These are phyloP conservation scores for Acromyrmex heyeri DNA, from an alignment of 1,140 invertebrate genomes.

Conservation along the genomic window DNA sequence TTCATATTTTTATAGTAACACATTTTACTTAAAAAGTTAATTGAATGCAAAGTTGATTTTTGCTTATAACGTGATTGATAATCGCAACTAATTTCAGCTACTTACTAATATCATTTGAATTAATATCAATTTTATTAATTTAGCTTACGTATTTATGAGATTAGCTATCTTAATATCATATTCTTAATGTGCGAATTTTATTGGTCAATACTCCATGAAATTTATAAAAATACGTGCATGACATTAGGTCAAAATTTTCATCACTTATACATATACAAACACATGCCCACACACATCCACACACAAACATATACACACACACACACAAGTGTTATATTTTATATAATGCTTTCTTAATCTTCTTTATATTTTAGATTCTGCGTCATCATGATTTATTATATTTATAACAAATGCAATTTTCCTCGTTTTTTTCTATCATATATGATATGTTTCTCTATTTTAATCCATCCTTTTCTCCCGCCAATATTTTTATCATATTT, in stretches of 20 bases:
- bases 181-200: conserved; percentile 20
- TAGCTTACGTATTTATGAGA: background rate
- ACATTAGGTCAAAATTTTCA: conserved; percentile 35
- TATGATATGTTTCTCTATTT: background rate
- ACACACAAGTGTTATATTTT: background rate
- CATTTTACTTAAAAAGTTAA: background rate
- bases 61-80: background rate
- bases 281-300: no score
- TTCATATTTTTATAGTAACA: background rate
- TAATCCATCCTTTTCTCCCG: conserved; percentile 10
- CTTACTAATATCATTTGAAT: background rate
- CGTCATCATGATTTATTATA: background rate
- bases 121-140: background rate
- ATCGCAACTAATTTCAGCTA: background rate
- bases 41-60: background rate
- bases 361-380: background rate
- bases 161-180: background rate
- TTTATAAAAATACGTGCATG: background rate
- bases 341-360: background rate
- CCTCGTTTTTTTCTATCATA: background rate
- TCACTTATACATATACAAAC: background rate
- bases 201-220: background rate
- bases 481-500: background rate
- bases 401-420: background rate
- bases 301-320: background rate